phyloP scores from a whole-genome alignment of 2,888 invertebrate genomes.

The Coelopa pilipes region DNA sequence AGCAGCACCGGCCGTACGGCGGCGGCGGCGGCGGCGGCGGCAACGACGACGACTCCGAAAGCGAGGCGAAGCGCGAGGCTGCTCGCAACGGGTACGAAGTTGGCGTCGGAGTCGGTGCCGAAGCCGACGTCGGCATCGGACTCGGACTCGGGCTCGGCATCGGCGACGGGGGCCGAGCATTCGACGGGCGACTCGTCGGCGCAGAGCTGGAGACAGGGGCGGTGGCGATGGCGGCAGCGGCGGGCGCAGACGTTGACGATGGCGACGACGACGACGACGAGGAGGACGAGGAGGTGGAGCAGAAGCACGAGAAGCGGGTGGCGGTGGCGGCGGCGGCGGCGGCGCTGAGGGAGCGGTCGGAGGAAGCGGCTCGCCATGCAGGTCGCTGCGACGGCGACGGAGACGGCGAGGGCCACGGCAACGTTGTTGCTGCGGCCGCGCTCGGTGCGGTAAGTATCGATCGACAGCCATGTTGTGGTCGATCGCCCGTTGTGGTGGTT shows the following conservation, averaged over 20 bases:
- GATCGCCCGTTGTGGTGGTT: conserved; percentile 26
- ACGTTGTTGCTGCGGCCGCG: conserved; percentile 44
- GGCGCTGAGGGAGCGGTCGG: not conserved
- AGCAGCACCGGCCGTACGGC: conserved; percentile 43
- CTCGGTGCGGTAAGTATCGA: conserved; percentile 57
- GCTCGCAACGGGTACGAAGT: not conserved
- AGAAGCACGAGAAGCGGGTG: conserved; percentile 19
- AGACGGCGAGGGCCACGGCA: conserved; percentile 24
- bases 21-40: conserved; percentile 11
- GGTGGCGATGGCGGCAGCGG: conserved; percentile 14
- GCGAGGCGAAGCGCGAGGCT: conserved; percentile 8
- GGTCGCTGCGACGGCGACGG: conserved; percentile 1
- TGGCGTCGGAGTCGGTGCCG: conserved; percentile 12
- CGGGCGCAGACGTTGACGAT: too few relatives aligned
- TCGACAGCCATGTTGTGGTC: conserved; percentile 48
- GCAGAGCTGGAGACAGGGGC: not conserved
- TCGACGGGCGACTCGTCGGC: not conserved
- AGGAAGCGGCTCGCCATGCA: not conserved
- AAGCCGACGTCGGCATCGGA: conserved; percentile 6
- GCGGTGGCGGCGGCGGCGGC: conserved; percentile 31
- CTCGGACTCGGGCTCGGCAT: not conserved
- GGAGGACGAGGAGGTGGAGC: not conserved
- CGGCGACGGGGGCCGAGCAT: conserved; percentile 26
- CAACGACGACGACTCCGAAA: conserved; percentile 34
- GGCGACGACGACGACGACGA: conserved; percentile 28